A percentile compares a stretch with the other conserved stretches of the same genome.
phyloP scores from a whole-genome alignment of 1,140 invertebrate species.

The Drosophila kurseongensis region DNA sequence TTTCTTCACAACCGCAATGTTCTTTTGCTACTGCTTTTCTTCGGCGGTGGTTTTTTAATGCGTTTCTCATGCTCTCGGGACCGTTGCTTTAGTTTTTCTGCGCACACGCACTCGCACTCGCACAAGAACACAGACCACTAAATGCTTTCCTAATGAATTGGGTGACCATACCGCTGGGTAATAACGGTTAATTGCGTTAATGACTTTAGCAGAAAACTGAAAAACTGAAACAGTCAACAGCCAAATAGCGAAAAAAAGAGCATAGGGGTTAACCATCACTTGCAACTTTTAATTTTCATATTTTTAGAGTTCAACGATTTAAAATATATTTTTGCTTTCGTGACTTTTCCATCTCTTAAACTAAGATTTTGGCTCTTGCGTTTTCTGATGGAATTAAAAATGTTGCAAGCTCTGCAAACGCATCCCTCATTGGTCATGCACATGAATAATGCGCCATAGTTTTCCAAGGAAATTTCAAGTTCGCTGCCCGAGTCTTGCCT shows the following conservation, averaged over 20 bases:
- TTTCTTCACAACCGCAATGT: slow-evolving; percentile 39
- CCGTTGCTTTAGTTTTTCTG: slow-evolving; percentile 67
- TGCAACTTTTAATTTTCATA: slow-evolving; percentile 4
- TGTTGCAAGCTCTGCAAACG: slow-evolving; percentile 14
- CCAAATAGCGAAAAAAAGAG: slow-evolving; percentile 50
- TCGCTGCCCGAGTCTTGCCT: slow-evolving; percentile 26
- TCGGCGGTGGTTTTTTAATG: slow-evolving; percentile 56
- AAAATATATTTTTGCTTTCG: not conserved
- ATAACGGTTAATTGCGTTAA: slow-evolving; percentile 83
- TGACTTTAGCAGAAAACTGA: slow-evolving; percentile 81
- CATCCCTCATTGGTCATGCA: slow-evolving; percentile 5
- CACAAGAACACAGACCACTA: slow-evolving; percentile 36
- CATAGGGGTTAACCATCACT: slow-evolving; percentile 22
- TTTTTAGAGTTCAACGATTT: not conserved
- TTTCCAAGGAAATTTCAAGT: slow-evolving; percentile 26
- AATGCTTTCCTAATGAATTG: slow-evolving; percentile 81
- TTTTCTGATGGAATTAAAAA: slow-evolving; percentile 56
- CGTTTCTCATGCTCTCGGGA: slow-evolving; percentile 74
- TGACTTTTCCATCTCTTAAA: no score
- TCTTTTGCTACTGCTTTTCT: slow-evolving; percentile 21
- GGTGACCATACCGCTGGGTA: slow-evolving; percentile 74
- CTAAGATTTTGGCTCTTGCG: slow-evolving; percentile 3
- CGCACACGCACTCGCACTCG: slow-evolving; percentile 15
- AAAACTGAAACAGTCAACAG: slow-evolving; percentile 75
- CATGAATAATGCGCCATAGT: slow-evolving; percentile 26